These are phyloP conservation scores for Pilophorus perplexus DNA, from an alignment of 2,888 invertebrate genomes.

Conservation along the genomic window DNA sequence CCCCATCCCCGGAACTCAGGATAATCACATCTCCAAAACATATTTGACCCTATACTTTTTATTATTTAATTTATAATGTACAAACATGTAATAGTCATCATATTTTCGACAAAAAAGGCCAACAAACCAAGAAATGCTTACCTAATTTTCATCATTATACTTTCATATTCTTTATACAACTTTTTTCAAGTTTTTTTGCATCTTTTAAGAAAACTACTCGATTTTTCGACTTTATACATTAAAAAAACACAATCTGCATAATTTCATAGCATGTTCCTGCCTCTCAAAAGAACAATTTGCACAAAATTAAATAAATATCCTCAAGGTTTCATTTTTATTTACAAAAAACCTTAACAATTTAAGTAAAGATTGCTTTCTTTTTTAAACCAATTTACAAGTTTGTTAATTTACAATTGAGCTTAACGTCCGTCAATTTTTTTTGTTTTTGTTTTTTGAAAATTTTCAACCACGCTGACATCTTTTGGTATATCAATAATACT, in stretches of 20 bases:
- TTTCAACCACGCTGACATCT: constrained; percentile 25
- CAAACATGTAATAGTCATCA: constrained; percentile 44
- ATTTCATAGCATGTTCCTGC: constrained; percentile 10
- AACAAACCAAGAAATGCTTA: constrained; percentile 41
- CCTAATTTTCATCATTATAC: constrained; percentile 29
- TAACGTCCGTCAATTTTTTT: constrained; percentile 44
- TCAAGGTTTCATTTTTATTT: constrained; percentile 41
- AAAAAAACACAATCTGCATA: constrained; percentile 37
- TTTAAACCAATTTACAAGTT: constrained; percentile 30
- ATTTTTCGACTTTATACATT: constrained; percentile 44
- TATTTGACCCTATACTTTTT: constrained; percentile 33
- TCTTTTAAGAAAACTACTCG: constrained; percentile 48
- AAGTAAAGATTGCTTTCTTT: constrained; percentile 45
- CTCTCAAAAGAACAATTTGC: constrained; percentile 32
- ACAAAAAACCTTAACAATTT: constrained; percentile 32
- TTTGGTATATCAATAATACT: constrained; percentile 46
- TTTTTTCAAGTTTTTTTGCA: constrained; percentile 50
- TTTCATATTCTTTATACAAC: constrained; percentile 48
- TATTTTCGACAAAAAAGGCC: constrained; percentile 41
- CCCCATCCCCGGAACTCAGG: too few relatives aligned
- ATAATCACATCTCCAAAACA: too few relatives aligned
- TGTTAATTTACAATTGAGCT: constrained; percentile 45
- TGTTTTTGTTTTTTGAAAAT: constrained; percentile 28
- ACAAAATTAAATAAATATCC: constrained; percentile 44
- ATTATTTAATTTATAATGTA: constrained; percentile 46